Evolutionary conservation across 1,140 invertebrate species (phyloP), one percentile per base, ranked within the genome.

Genomic region (Helicoverpa zea): DNA sequence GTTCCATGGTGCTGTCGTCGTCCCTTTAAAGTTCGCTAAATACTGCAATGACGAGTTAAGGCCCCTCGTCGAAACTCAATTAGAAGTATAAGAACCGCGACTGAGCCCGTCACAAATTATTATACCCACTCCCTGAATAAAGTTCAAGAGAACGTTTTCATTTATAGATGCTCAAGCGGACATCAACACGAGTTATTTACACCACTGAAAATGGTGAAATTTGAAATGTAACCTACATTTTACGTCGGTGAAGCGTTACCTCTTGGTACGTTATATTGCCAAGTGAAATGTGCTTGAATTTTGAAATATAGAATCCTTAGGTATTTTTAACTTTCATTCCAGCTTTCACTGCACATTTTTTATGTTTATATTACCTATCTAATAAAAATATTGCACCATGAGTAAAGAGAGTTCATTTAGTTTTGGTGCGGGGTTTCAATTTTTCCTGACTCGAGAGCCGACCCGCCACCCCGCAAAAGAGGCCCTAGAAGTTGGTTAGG

Each of bases 401-500:
- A 47, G 30, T 43, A 16, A 3, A 13, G 12, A 4, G 1, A 9
- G 5, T 74, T 10, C 13, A 5, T 16, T 52, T 59, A 54, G n/a
- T 49, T 66, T 63, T 81, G 64, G 86, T 72, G 82, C 89, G 89
- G 88, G 87, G 88, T 94, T 94, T 94, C 93, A 93, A 91, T 94
- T 94, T 91, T 92, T 91, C 93, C 59, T 94, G 93, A 91, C 92
- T 83, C 92, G 90, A 89, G 80, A 90, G 92, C 89, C 92, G 93
- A 90, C 92, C 92, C 89, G 94, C 86, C 83, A 94, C 89, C 86
- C 89, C 88, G 89, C 88, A 9, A 95, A 94, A 89, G 92, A 94
- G 91, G 92, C 86, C 92, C 94, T 83, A 94, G 90, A 93, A 92
- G 68, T 70, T 88, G 92, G 92, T 95, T 95, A 95, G 94, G 94